Conservation (phyloP, 2,113 vertebrate species). For the Pluvialis apricaria region DNA sequence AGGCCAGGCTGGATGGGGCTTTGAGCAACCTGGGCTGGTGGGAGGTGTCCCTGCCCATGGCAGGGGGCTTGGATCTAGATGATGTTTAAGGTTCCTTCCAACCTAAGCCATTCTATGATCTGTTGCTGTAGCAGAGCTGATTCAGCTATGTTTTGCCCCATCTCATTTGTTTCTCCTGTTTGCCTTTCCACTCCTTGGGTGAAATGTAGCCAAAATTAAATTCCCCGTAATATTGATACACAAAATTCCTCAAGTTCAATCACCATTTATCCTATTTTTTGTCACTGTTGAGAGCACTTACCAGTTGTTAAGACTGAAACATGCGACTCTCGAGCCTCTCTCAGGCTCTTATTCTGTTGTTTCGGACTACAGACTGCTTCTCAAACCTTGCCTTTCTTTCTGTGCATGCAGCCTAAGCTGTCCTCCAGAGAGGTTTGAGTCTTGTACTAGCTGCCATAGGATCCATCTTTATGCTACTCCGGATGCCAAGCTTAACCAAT, state of each 20-base stretch:
- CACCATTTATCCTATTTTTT: neutral
- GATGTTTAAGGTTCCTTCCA: neutral
- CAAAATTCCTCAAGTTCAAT: neutral
- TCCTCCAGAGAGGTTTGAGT: neutral
- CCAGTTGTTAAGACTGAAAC: neutral
- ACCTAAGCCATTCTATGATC: neutral
- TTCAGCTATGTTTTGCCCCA: neutral
- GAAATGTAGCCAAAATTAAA: neutral
- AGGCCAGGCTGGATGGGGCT: neutral
- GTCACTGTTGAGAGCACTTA: neutral
- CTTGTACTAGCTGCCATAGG: neutral
- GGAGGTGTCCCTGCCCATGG: neutral
- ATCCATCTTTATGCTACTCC: neutral
- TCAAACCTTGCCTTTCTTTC: neutral
- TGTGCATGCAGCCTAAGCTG: neutral
- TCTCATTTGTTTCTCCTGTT: neutral
- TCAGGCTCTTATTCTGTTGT: accelerated
- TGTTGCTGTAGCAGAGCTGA: neutral
- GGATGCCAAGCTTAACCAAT: neutral
- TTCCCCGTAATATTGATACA: neutral
- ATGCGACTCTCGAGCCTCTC: neutral
- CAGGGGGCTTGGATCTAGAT: neutral
- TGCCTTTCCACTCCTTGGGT: neutral
- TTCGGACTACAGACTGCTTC: neutral
- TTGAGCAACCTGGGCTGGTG: neutral